phyloP scores from a whole-genome alignment of 2,113 vertebrate species.

The Hemibagrus wyckioides region DNA sequence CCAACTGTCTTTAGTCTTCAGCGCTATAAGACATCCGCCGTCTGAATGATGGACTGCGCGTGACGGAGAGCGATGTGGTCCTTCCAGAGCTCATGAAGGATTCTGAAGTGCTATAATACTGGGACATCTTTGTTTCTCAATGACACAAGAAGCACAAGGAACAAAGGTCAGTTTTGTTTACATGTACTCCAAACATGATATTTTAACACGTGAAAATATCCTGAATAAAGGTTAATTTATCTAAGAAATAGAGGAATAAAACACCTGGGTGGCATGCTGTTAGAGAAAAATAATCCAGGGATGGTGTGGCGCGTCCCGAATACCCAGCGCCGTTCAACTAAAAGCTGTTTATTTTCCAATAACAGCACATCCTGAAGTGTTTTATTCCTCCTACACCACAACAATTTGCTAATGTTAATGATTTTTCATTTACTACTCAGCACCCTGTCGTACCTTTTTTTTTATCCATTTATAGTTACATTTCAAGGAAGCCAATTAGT shows the following conservation, averaged over 20 bases:
- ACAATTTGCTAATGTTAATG: background rate
- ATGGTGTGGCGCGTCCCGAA: background rate
- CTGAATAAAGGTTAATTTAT: background rate
- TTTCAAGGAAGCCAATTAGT: background rate
- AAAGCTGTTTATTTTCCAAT: background rate
- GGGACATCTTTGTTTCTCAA: conserved; percentile 11
- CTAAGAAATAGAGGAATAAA: background rate
- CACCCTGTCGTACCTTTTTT: background rate
- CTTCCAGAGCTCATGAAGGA: background rate
- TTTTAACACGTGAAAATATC: conserved; percentile 13
- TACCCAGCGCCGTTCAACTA: too few species aligned
- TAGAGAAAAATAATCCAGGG: background rate
- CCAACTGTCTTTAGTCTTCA: conserved; percentile 24
- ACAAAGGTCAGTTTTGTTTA: conserved; percentile 1
- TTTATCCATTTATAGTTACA: background rate
- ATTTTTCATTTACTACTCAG: background rate
- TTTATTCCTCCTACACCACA: background rate
- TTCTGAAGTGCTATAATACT: conserved; percentile 15
- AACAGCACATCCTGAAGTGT: background rate
- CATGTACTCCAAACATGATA: background rate
- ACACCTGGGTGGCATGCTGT: background rate
- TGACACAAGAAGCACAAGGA: background rate
- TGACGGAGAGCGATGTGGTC: background rate
- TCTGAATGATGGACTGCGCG: conserved; percentile 23
- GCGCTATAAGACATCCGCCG: conserved; percentile 25